Evolutionary conservation across 1,140 invertebrate species (phyloP).

Genomic region (Pogonus chalceus): DNA sequence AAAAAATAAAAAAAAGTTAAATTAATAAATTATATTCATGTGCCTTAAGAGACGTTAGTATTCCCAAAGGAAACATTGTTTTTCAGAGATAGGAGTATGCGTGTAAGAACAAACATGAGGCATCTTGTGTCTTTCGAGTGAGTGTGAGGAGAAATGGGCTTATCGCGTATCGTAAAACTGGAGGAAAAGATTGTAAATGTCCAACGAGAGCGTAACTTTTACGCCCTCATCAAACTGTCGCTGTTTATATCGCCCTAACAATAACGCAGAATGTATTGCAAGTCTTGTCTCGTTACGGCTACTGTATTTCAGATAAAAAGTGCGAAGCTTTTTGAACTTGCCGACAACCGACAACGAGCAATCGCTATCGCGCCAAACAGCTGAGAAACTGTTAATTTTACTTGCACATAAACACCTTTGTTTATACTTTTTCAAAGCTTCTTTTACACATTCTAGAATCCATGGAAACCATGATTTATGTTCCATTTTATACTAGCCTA

Average conservation of each 20-base stretch:
- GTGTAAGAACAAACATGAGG: too few relatives aligned
- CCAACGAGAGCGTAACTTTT: neutral
- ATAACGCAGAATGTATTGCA: slow-evolving; percentile 1
- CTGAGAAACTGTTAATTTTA: neutral
- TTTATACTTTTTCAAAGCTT: too few relatives aligned
- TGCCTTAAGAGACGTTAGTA: too few relatives aligned
- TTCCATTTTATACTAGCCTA: too few relatives aligned
- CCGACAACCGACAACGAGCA: neutral
- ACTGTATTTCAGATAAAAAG: slow-evolving; percentile 1
- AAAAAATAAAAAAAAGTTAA: too few relatives aligned
- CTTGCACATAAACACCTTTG: too few relatives aligned
- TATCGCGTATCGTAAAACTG: slow-evolving; percentile 1
- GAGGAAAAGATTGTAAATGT: slow-evolving; percentile 5
- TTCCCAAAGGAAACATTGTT: too few relatives aligned
- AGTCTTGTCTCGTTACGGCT: neutral
- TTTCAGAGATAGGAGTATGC: too few relatives aligned
- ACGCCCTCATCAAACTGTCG: slow-evolving; percentile 6
- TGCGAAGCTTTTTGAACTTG: neutral
- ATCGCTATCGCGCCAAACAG: neutral
- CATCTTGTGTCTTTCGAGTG: too few relatives aligned
- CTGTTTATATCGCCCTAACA: slow-evolving; percentile 4
- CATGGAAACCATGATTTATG: too few relatives aligned
- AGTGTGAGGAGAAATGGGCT: neutral
- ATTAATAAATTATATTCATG: too few relatives aligned
- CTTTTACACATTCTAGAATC: too few relatives aligned